A percentile compares a stretch with the other conserved stretches of the same genome.
Conservation (phyloP, 2,888 invertebrate species). For the Geotrupes spiniger region DNA sequence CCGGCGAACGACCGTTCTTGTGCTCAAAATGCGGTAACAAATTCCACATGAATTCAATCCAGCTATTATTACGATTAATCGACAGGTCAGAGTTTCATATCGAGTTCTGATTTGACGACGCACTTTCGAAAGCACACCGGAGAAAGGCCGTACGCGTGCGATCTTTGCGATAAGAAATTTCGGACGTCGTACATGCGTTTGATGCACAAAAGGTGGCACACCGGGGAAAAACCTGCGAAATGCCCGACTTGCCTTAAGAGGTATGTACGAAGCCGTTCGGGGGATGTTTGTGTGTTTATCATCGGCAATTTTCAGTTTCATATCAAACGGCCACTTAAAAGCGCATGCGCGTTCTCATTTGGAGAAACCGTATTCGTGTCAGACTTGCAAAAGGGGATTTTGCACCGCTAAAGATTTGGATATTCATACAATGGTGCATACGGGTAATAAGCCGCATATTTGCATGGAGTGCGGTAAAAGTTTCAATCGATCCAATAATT, state of each 20-base stretch:
- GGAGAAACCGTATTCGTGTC: background rate
- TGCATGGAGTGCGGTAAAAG: background rate
- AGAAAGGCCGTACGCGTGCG: constrained; percentile 10
- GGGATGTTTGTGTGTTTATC: too few relatives aligned
- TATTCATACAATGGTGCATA: constrained; percentile 1
- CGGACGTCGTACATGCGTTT: constrained; percentile 11
- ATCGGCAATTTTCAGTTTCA: background rate
- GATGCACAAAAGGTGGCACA: constrained; percentile 15
- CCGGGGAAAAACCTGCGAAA: constrained; percentile 10
- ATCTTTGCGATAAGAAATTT: constrained; percentile 12
- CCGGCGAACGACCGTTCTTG: constrained; percentile 11
- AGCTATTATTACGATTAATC: background rate
- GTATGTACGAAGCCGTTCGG: background rate
- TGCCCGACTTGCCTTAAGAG: constrained; percentile 10
- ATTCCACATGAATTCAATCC: background rate
- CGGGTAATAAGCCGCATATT: background rate
- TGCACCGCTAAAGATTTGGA: background rate
- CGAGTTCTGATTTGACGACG: constrained; percentile 8
- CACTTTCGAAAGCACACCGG: constrained; percentile 11
- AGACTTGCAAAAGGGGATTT: background rate
- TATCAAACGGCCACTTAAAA: background rate
- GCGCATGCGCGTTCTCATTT: background rate
- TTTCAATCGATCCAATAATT: constrained; percentile 1
- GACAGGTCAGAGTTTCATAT: constrained; percentile 1
- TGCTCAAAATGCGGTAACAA: constrained; percentile 14